These are phyloP conservation scores for Hyles lineata DNA, from an alignment of 2,888 invertebrate species.

Conservation along the genomic window DNA sequence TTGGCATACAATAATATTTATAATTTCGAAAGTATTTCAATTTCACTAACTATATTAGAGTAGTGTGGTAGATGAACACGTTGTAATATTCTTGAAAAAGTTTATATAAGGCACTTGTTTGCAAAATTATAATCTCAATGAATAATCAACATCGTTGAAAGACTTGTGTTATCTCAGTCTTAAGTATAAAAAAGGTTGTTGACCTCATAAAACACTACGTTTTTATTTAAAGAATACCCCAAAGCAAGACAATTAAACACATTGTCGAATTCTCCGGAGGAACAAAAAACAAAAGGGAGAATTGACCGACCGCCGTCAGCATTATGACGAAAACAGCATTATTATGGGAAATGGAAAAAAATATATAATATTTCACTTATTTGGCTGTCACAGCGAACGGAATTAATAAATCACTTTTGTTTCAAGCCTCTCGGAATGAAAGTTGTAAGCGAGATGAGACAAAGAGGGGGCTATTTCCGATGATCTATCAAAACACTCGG, in stretches of 20 bases:
- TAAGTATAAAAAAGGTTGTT: too few relatives aligned
- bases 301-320: constrained; percentile 4
- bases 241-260: background rate
- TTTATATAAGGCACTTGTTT: too few relatives aligned
- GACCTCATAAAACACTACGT: background rate
- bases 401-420: constrained; percentile 56
- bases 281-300: constrained; percentile 14
- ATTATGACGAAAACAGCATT: constrained; percentile 29
- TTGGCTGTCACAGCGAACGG: constrained; percentile 49
- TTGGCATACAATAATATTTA: too few relatives aligned
- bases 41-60: too few relatives aligned
- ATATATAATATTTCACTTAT: constrained; percentile 49
- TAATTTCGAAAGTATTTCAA: too few relatives aligned
- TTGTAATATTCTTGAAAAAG: too few relatives aligned
- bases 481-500: constrained; percentile 62
- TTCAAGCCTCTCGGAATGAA: constrained; percentile 47
- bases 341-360: constrained; percentile 24
- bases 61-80: too few relatives aligned
- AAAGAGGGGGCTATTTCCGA: constrained; percentile 58
- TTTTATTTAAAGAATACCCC: background rate
- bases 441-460: constrained; percentile 55
- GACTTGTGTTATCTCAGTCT: too few relatives aligned
- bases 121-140: too few relatives aligned
- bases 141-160: too few relatives aligned
- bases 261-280: background rate